These are phyloP conservation scores for Gavialis gangeticus DNA, from an alignment of 2,113 vertebrate genomes.

Conservation along the genomic window DNA sequence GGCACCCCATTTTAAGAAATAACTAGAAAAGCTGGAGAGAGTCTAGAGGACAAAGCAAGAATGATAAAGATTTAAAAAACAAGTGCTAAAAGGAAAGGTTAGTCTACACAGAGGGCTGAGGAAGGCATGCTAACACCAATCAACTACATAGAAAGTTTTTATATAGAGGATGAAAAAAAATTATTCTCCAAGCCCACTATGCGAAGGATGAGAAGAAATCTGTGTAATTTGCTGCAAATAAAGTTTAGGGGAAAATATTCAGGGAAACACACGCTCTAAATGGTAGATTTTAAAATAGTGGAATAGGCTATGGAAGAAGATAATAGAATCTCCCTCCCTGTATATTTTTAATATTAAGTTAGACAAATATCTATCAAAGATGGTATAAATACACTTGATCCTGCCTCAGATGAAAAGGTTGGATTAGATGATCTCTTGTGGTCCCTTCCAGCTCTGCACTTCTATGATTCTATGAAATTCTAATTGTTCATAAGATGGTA, in stretches of 20 bases:
- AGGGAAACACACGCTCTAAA: too few species aligned
- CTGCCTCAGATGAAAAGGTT: rapidly evolving
- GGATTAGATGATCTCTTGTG: rapidly evolving
- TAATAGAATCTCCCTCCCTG: not conserved
- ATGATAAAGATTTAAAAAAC: too few species aligned
- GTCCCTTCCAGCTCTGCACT: not conserved
- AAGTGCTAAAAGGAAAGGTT: too few species aligned
- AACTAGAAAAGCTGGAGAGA: too few species aligned
- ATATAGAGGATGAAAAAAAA: not conserved
- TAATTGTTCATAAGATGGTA: rapidly evolving
- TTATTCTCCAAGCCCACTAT: rapidly evolving
- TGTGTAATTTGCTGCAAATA: not conserved
- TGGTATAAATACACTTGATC: rapidly evolving
- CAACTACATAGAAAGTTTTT: not conserved
- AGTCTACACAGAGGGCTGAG: not conserved
- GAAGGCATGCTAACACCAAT: not conserved
- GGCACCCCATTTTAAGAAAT: too few species aligned
- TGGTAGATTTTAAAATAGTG: not conserved
- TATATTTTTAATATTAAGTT: not conserved
- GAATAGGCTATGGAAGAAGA: not conserved
- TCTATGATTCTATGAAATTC: not conserved
- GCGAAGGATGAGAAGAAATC: not conserved
- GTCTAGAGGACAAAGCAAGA: too few species aligned
- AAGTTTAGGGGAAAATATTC: too few species aligned
- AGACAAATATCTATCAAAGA: too few species aligned